Evolutionary conservation across 1,140 invertebrate species (phyloP), one percentile per base, ranked within the genome.

Genomic region (Papilio aristodemus): DNA sequence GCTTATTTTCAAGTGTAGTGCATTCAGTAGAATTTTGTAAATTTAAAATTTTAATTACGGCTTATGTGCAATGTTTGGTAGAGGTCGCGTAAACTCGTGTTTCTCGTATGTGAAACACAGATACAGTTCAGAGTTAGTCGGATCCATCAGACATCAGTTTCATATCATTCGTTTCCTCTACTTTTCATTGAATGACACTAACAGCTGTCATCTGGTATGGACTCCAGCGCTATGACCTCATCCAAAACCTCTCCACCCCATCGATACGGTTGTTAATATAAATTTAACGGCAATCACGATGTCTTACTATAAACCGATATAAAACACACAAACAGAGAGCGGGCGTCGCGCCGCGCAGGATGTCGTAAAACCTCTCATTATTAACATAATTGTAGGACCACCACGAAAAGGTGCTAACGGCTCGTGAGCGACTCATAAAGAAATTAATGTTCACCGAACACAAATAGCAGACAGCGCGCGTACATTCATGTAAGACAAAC

Each of bases 241-340:
- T 19, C 14, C 43, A 13, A 22, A 68, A 43, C 6, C 57, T 36
- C 19, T 54, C 19, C 17, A 22, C 46, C 19, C 8, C 19, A 54
- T 10, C 19, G 11, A 54, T 11, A 17, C 41, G 13, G 19, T 54
- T 22, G 46, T 22, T 54, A 54, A 25, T 54, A 19, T 54, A 25
- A 54, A 54, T 46, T 66, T 50, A 66, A 59, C 19, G 22, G 19
- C 19, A 54, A 54, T 54, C 46, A 54, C 9, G 46, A 54, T 54
- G 46, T 64, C 43, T 70, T n/a, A 37, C 60, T 17, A 50, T 22
- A 54, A 70, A 41, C 69, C 58, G 43, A 70, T 70, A 66, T 66
- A 70, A 62, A 70, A 70, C 68, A 50, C 60, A 63, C 64, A 70
- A 70, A 70, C 69, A 70, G 46, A 58, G 17, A 54, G 46, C 46